Evolutionary conservation across 2,888 invertebrate species (phyloP), one percentile per base, ranked within the genome.

Genomic region (Nowickia ferox): DNA sequence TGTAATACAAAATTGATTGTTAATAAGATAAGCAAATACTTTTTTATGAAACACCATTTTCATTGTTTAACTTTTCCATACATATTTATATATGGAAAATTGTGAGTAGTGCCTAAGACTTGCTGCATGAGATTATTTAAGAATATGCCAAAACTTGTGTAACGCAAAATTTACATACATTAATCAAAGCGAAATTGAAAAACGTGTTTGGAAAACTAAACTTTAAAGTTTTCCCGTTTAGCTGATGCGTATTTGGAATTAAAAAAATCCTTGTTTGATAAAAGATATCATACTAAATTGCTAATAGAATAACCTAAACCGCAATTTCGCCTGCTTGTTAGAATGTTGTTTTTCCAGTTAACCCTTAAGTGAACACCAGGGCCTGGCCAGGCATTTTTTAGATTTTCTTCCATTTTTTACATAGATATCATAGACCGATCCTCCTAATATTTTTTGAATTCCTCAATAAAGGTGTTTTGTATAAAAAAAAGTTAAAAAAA

Each of bases 151-250:
- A 10, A 19, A 13, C 0, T 42, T 11, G 5, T 63, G 11, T 42
- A 11, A 11, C 42, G 10, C 13, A 61, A 42, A 17, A 63, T 63
- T 55, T 55, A 6, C 5, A 53, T 17, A 53, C 53, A 53, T 53
- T 53, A 63, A 57, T 63, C 42, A 63, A 63, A n/a, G 5, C 1
- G n/a, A 42, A 42, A 42, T 63, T 40, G 42, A 42, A 19, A 63
- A 44, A 63, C 61, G 61, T 63, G 61, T 44, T 42, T 42, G 17
- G 61, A 13, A 63, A 42, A 63, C 9, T 17, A 42, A 63, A 63
- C 1, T 17, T 63, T 5, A 63, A 42, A 63, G 6, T 42, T 63
- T 42, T 1, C 17, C 30, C 30, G 6, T 19, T 5, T 3, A 1
- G 19, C 19, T 53, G 19, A 19, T 53, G 10, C 2, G 10, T 19